Percentiles rank a stretch among this genome's conserved stretches.
Conservation (phyloP, 1,140 invertebrate genomes). For the Eubasilissa regina region DNA sequence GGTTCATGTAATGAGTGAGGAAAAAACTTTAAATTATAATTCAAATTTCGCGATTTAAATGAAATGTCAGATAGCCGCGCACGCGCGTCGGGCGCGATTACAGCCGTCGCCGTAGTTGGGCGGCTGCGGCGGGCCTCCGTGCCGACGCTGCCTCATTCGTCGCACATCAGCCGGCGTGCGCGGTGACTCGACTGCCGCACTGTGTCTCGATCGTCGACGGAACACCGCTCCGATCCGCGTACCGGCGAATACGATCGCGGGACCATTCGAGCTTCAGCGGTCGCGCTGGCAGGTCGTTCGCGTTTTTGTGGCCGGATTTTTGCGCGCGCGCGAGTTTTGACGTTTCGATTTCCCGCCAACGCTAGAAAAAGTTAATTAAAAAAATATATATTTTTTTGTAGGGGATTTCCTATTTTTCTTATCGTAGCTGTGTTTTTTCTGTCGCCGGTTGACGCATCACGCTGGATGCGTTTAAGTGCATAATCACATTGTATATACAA, state of each 20-base stretch:
- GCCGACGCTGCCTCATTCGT: slow-evolving; percentile 45
- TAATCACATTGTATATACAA: too few relatives aligned
- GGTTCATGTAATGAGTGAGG: neutral
- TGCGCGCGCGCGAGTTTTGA: slow-evolving; percentile 21
- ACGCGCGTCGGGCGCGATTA: slow-evolving; percentile 27
- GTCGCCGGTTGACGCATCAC: too few relatives aligned
- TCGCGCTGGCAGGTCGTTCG: slow-evolving; percentile 28
- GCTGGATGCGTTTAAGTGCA: too few relatives aligned
- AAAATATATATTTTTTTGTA: neutral
- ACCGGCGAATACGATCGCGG: slow-evolving; percentile 18
- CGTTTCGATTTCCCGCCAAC: slow-evolving; percentile 20
- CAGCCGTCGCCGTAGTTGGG: slow-evolving; percentile 12
- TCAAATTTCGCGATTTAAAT: slow-evolving; percentile 20
- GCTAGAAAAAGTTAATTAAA: neutral
- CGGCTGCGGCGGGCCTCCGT: slow-evolving; percentile 1
- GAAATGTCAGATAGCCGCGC: slow-evolving; percentile 24
- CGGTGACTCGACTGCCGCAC: neutral
- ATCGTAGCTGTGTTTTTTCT: neutral
- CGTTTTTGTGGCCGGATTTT: slow-evolving; percentile 16
- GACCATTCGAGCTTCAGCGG: slow-evolving; percentile 44
- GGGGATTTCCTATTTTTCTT: too few relatives aligned
- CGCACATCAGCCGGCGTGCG: slow-evolving; percentile 30
- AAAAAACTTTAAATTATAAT: slow-evolving; percentile 26
- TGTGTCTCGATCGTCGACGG: neutral
- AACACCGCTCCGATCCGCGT: slow-evolving; percentile 19